phyloP scores from a whole-genome alignment of 2,888 invertebrate genomes.

The Cantharis rustica region DNA sequence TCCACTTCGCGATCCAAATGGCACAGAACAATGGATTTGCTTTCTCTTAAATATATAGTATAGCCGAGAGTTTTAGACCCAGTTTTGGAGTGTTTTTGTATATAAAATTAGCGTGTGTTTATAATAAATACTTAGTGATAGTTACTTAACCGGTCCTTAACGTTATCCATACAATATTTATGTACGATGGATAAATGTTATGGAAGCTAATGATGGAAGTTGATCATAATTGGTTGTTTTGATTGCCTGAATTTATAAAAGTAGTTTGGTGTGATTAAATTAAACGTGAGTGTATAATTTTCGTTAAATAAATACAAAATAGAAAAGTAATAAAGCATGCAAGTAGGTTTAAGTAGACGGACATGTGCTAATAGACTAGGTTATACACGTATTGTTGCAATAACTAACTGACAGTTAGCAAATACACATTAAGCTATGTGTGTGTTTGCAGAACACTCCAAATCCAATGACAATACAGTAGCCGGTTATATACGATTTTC shows the following conservation, averaged over 20 bases:
- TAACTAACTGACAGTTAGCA: conserved; percentile 52
- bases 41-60: background rate
- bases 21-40: background rate
- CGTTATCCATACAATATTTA: background rate
- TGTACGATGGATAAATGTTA: background rate
- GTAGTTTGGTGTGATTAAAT: background rate
- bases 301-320: conserved; percentile 14
- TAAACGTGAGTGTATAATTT: background rate
- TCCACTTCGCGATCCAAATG: background rate
- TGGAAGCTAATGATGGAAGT: background rate
- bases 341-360: conserved; percentile 28
- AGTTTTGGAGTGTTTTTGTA: background rate
- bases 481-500: conserved; percentile 43
- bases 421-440: conserved; percentile 53
- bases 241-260: background rate
- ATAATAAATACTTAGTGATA: background rate
- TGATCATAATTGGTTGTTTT: background rate
- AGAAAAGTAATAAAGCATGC: conserved; percentile 22
- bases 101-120: background rate
- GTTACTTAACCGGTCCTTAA: background rate
- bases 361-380: conserved; percentile 28
- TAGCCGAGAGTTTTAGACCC: background rate
- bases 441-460: conserved; percentile 56
- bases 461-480: conserved; percentile 58
- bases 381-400: conserved; percentile 32